Base-by-base conservation (phyloP, 1,140 invertebrate species). In the Rhyacophila brunnea region DNA sequence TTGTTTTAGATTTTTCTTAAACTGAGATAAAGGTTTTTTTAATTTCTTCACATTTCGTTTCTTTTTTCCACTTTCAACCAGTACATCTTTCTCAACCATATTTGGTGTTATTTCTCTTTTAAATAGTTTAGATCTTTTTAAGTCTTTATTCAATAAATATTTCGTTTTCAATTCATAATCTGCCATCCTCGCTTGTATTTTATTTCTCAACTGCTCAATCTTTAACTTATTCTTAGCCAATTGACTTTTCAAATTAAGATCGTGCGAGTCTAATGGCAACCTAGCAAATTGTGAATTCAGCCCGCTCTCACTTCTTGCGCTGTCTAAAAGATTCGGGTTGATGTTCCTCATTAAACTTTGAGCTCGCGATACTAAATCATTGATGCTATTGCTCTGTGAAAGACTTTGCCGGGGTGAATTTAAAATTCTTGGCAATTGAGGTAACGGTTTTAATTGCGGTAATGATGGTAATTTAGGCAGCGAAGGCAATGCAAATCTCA, bases 171-270 rank as follows among this genome's bases (percentile, higher is more conserved):
- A 32, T 46, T 54, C 14, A 20, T 49, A n/a, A 9, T 58, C 48
- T 20, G 62, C 53, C 32, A 64, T 19, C 43, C 49, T 57, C 1
- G 53, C 48, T 47, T 64, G 53, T 18, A 60, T 43, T 54, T 53
- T 64, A 15, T 38, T 10, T 43, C 58, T 38, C 18, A 64, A 15
- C 6, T 64, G 36, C 14, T 58, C 48, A 23, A 64, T 45, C 57
- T 54, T 64, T 10, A 53, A 11, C 7, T 58, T 23, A 42, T 53
- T 59, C 35, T 53, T 64, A 36, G 49, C 36, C 34, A 64, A 36
- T 40, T 58, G 32, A 11, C 34, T 36, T 38, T 45, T 44, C 13
- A 49, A 18, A 6, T 52, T 20, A 2, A 42, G 11, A 19, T 45
- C 17, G 9, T 40, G 15, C 14, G 35, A 34, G 15, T 14, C 32